Conservation (phyloP, 2,113 vertebrate species). For the Isichthys henryi region DNA sequence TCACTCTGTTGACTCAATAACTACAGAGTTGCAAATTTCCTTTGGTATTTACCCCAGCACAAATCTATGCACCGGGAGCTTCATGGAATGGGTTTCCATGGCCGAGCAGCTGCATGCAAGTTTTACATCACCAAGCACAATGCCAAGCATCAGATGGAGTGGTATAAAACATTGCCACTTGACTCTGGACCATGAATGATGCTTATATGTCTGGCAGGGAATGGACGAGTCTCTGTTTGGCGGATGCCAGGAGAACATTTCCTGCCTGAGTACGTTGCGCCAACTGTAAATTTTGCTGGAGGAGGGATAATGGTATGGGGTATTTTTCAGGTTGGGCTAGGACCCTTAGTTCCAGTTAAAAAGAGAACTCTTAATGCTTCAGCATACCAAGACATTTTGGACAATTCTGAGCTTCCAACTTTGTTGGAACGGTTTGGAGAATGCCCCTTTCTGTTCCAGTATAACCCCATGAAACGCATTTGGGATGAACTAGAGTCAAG, state of each 20-base stretch:
- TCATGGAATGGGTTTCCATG: not conserved
- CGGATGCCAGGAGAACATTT: not conserved
- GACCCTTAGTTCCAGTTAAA: not conserved
- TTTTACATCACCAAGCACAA: not conserved
- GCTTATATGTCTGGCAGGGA: not conserved
- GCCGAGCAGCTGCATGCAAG: not conserved
- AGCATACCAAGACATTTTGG: not conserved
- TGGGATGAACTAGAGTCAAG: not conserved
- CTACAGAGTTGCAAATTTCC: not conserved
- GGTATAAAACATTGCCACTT: not conserved
- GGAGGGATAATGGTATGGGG: not conserved
- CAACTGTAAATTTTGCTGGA: not conserved
- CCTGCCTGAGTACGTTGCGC: not conserved
- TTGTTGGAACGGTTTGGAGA: not conserved
- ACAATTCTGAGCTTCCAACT: not conserved
- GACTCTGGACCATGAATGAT: not conserved
- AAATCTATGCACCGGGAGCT: too few species aligned
- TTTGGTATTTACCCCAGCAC: not conserved
- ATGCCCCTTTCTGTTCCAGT: too few species aligned
- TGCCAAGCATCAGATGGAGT: not conserved
- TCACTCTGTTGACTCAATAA: not conserved
- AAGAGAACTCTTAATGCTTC: not conserved
- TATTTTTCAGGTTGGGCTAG: not conserved
- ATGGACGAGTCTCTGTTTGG: not conserved
- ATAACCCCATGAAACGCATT: not conserved